phyloP scores from a whole-genome alignment of 2,888 invertebrate genomes.

The Diarsia mendica region DNA sequence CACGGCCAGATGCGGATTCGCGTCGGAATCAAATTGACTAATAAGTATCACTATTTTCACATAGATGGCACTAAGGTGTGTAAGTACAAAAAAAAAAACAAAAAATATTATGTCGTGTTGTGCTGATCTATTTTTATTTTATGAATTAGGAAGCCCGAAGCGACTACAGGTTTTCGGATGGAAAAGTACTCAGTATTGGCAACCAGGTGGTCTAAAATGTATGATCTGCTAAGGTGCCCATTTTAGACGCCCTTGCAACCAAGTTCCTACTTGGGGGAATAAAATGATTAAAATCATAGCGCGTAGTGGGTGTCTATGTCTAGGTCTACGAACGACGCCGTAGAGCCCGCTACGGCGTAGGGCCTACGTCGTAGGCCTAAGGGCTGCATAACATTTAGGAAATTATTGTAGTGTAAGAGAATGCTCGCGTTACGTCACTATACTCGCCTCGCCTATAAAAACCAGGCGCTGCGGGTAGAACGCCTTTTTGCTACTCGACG shows the following conservation, averaged over 20 bases:
- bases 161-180: background rate
- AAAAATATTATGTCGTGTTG: background rate
- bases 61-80: conserved; percentile 46
- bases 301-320: background rate
- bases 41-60: conserved; percentile 3
- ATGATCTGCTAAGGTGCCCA: too few relatives aligned
- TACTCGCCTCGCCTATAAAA: too few relatives aligned
- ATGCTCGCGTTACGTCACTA: too few relatives aligned
- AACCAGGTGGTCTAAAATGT: too few relatives aligned
- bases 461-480: too few relatives aligned
- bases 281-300: background rate
- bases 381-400: background rate
- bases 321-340: conserved; percentile 31
- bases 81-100: background rate
- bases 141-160: background rate
- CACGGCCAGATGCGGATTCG: background rate
- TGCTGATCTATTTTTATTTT: too few relatives aligned
- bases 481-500: too few relatives aligned
- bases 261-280: background rate
- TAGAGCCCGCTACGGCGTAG: conserved; percentile 42
- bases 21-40: background rate
- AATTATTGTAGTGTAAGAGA: too few relatives aligned
- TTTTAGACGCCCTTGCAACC: background rate
- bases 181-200: background rate
- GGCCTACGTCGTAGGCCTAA: conserved; percentile 42